Percentiles rank a stretch among this genome's conserved stretches.
Conservation (phyloP, 2,797 vertebrate genomes). For the Callimico goeldii region DNA sequence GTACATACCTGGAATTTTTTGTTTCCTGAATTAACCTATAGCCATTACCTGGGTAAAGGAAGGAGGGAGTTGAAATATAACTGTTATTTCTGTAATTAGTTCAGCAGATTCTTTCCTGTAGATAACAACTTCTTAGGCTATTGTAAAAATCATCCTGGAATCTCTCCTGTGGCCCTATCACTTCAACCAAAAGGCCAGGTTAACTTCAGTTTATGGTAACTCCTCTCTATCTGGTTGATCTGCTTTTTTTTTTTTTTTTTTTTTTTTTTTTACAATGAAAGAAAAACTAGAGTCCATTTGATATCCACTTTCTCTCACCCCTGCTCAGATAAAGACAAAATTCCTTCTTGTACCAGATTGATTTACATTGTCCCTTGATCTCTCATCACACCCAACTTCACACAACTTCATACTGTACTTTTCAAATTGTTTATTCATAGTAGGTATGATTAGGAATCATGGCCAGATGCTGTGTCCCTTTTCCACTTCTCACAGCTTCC, state of each 20-base stretch:
- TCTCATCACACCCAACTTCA: conserved; percentile 55
- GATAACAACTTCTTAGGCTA: neutral
- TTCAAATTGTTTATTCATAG: conserved; percentile 44
- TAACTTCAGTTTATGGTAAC: conserved; percentile 7
- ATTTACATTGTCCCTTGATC: conserved; percentile 61
- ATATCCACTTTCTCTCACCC: conserved; percentile 11
- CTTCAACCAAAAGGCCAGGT: conserved; percentile 30
- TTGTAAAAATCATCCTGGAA: conserved; percentile 17
- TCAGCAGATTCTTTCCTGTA: conserved; percentile 37
- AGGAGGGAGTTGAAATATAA: neutral
- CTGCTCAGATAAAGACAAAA: neutral
- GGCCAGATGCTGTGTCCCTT: neutral
- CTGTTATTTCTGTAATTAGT: neutral
- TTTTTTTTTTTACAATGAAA: conserved; percentile 44
- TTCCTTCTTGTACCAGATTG: conserved; percentile 48
- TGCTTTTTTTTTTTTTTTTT: conserved; percentile 53
- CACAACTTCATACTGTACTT: conserved; percentile 41
- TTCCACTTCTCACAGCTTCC: neutral
- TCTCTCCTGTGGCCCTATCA: neutral
- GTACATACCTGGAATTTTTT: neutral
- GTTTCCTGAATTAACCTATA: neutral
- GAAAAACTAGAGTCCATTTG: conserved; percentile 4
- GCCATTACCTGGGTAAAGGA: neutral
- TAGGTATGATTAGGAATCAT: neutral
- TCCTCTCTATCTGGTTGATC: conserved; percentile 5